These are phyloP conservation scores for Apogon talboti DNA, from an alignment of 2,797 vertebrate species.

Conservation along the genomic window DNA sequence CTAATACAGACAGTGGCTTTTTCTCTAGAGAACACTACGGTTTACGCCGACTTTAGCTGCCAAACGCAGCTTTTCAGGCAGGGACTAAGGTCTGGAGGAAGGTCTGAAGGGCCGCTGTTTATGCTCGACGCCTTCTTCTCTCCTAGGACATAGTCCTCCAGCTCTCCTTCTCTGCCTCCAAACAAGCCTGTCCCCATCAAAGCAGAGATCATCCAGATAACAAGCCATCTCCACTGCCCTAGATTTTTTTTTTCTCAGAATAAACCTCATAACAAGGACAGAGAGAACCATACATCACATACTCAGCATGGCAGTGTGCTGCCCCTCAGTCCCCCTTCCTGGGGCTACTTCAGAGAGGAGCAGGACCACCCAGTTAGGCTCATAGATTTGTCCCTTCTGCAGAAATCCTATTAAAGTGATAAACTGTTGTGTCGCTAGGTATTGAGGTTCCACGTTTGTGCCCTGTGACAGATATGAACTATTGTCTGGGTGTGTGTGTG, in stretches of 20 bases:
- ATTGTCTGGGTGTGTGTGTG: slow-evolving; percentile 25
- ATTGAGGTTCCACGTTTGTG: slow-evolving; percentile 48
- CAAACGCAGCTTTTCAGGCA: slow-evolving; percentile 29
- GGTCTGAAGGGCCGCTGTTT: slow-evolving; percentile 53
- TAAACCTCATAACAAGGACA: slow-evolving; percentile 72
- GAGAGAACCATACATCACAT: slow-evolving; percentile 60
- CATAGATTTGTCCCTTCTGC: slow-evolving; percentile 60
- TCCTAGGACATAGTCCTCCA: slow-evolving; percentile 62
- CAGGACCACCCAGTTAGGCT: slow-evolving; percentile 59
- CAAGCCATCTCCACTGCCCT: slow-evolving; percentile 73
- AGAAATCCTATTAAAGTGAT: slow-evolving; percentile 77
- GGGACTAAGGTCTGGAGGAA: slow-evolving; percentile 47
- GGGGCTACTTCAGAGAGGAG: slow-evolving; percentile 57
- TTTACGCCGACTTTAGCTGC: slow-evolving; percentile 9
- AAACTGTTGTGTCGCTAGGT: slow-evolving; percentile 61
- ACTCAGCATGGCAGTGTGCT: slow-evolving; percentile 22
- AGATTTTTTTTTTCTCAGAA: slow-evolving; percentile 57
- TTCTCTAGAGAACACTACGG: slow-evolving; percentile 11
- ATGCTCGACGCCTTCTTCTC: slow-evolving; percentile 37
- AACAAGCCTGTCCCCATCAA: slow-evolving; percentile 68
- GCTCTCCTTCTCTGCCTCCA: slow-evolving; percentile 52
- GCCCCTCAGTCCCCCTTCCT: slow-evolving; percentile 35
- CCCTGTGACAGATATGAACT: slow-evolving; percentile 55
- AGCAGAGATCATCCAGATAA: slow-evolving; percentile 73
- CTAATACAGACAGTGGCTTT: slow-evolving; percentile 18